phyloP scores from a whole-genome alignment of 1,140 invertebrate species.

The Trichogramma pretiosum region DNA sequence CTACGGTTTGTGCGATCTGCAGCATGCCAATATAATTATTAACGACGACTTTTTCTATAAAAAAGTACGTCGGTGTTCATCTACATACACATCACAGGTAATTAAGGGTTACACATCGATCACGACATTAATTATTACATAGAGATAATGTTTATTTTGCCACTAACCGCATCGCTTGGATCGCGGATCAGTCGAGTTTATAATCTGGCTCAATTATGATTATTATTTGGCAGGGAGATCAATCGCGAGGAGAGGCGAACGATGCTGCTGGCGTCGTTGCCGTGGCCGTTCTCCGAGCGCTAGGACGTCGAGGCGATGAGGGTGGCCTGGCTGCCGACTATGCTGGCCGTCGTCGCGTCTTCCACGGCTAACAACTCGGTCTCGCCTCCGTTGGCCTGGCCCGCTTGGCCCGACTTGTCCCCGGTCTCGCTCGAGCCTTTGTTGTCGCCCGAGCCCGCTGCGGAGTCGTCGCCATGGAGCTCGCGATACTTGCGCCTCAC shows the following conservation, averaged over 20 bases:
- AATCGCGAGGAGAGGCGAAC: neutral
- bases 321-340: conserved; percentile 13
- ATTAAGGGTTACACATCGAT: neutral
- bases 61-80: neutral
- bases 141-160: too few relatives aligned
- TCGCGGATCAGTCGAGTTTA: too few relatives aligned
- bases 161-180: neutral
- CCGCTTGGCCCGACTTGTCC: conserved; percentile 19
- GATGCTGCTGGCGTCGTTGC: neutral
- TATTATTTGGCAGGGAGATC: too few relatives aligned
- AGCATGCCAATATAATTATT: too few relatives aligned
- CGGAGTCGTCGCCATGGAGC: conserved; percentile 53
- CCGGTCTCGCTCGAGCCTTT: too few relatives aligned
- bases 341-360: conserved; percentile 14
- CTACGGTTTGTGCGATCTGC: too few relatives aligned
- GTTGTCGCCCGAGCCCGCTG: too few relatives aligned
- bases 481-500: conserved; percentile 84
- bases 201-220: too few relatives aligned
- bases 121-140: too few relatives aligned
- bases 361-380: neutral
- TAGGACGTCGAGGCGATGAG: conserved; percentile 11
- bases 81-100: neutral
- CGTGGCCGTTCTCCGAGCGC: neutral
- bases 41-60: too few relatives aligned
- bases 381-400: conserved; percentile 9